Evolutionary conservation across 2,797 vertebrate species (phyloP).

Genomic region (Channa striata): DNA sequence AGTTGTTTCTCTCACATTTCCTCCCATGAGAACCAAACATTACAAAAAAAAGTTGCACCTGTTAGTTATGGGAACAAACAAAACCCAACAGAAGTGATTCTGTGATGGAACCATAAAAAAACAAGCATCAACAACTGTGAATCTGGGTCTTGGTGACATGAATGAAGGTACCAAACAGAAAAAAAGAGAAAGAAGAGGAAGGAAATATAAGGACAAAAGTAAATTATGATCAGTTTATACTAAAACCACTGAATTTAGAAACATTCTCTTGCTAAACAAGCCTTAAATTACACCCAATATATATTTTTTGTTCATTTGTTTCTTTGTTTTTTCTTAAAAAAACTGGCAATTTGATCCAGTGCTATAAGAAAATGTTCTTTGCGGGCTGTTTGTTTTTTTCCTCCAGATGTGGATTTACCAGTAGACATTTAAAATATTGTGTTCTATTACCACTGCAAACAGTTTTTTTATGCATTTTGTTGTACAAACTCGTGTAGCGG

Average conservation of each 20-base stretch:
- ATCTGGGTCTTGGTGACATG: not conserved
- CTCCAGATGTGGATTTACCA: not conserved
- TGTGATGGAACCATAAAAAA: conserved; percentile 6
- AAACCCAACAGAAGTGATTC: not conserved
- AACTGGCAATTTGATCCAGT: too few species aligned
- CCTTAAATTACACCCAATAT: too few species aligned
- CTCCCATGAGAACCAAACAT: conserved; percentile 1
- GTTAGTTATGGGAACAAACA: conserved; percentile 17
- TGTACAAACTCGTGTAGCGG: conserved; percentile 6
- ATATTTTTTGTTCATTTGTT: too few species aligned
- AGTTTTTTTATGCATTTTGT: conserved; percentile 21
- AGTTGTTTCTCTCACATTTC: not conserved
- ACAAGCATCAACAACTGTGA: not conserved
- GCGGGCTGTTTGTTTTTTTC: too few species aligned
- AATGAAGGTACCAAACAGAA: not conserved
- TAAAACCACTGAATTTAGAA: too few species aligned
- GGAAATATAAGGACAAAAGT: not conserved
- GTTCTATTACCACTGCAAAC: conserved; percentile 3
- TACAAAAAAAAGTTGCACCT: conserved; percentile 14
- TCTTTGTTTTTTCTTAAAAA: too few species aligned
- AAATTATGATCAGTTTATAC: not conserved
- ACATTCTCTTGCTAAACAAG: too few species aligned
- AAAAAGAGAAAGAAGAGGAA: not conserved
- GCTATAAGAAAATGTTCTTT: not conserved
- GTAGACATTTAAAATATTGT: not conserved